These are phyloP conservation scores for Camponotus vicinus DNA, from an alignment of 1,140 invertebrate genomes.

Conservation along the genomic window DNA sequence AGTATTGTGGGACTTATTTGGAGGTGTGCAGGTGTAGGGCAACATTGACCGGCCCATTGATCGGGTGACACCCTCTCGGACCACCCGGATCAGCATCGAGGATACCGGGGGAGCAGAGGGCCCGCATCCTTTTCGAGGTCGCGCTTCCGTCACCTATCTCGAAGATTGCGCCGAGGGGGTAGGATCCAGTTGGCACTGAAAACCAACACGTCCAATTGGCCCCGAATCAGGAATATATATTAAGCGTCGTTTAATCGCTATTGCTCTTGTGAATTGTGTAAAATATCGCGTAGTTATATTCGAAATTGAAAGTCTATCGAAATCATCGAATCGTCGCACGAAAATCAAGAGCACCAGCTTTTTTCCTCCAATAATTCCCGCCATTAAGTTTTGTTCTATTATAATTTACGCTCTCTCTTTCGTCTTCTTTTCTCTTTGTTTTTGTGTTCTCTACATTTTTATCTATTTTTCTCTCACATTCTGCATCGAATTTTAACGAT, in stretches of 20 bases:
- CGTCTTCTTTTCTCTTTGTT: background rate
- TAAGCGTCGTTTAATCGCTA: conserved; percentile 49
- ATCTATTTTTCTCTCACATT: conserved; percentile 19
- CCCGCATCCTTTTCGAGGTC: conserved; percentile 75
- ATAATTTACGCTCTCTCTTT: conserved; percentile 42
- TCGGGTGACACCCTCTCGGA: conserved; percentile 72
- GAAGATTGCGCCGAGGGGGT: conserved; percentile 68
- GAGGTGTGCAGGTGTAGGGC: conserved; percentile 76
- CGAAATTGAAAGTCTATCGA: background rate
- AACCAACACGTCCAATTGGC: conserved; percentile 80
- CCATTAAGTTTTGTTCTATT: background rate
- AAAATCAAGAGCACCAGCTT: conserved; percentile 7
- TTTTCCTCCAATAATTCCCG: background rate
- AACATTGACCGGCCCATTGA: conserved; percentile 72
- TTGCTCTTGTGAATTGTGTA: conserved; percentile 17
- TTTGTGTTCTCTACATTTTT: background rate
- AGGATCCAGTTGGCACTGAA: conserved; percentile 85
- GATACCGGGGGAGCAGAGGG: conserved; percentile 76
- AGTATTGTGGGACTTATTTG: conserved; percentile 76
- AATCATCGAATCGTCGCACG: background rate
- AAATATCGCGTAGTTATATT: background rate
- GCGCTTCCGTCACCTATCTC: conserved; percentile 75
- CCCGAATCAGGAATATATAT: conserved; percentile 69
- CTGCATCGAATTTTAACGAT: background rate
- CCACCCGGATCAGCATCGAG: conserved; percentile 77